These are phyloP conservation scores for Capitella teleta DNA, from an alignment of 1,140 invertebrate species.

Conservation along the genomic window DNA sequence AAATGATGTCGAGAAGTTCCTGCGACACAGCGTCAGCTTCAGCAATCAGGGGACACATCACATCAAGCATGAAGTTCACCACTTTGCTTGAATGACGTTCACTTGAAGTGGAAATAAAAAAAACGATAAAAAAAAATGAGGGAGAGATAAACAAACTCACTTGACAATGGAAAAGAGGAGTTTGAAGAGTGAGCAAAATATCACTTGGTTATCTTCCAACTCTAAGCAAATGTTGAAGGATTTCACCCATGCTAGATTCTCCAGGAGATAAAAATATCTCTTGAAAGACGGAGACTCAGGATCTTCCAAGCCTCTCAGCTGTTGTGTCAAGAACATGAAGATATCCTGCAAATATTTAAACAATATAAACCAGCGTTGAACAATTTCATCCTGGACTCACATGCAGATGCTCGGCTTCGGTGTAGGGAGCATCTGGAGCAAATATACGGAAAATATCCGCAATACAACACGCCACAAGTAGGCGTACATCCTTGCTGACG, in stretches of 20 bases:
- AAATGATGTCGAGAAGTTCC: slow-evolving; percentile 83
- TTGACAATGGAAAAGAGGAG: slow-evolving; percentile 95
- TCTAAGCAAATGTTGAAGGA: slow-evolving; percentile 99
- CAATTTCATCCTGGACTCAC: slow-evolving; percentile 27
- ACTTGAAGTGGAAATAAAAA: slow-evolving; percentile 47
- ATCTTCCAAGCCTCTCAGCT: slow-evolving; percentile 83
- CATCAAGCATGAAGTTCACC: slow-evolving; percentile 91
- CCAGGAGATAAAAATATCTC: slow-evolving; percentile 77
- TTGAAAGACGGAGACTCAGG: slow-evolving; percentile 96
- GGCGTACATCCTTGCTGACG: slow-evolving; percentile 79
- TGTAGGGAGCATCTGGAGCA: slow-evolving; percentile 95
- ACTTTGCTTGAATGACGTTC: slow-evolving; percentile 92
- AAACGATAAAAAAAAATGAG: too few relatives aligned
- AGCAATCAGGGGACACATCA: slow-evolving; percentile 81
- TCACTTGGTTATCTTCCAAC: slow-evolving; percentile 91
- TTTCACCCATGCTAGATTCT: slow-evolving; percentile 95
- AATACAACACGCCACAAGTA: slow-evolving; percentile 91
- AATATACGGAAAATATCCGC: slow-evolving; percentile 95
- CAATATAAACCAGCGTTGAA: too few relatives aligned
- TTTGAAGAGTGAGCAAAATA: slow-evolving; percentile 84
- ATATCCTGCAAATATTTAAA: slow-evolving; percentile 59
- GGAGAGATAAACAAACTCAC: slow-evolving; percentile 60
- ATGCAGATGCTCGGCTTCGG: slow-evolving; percentile 83
- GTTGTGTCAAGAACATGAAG: slow-evolving; percentile 90
- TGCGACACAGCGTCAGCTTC: slow-evolving; percentile 91